These are phyloP conservation scores for Dufourea novaeangliae DNA, from an alignment of 1,140 invertebrate species.

Conservation along the genomic window DNA sequence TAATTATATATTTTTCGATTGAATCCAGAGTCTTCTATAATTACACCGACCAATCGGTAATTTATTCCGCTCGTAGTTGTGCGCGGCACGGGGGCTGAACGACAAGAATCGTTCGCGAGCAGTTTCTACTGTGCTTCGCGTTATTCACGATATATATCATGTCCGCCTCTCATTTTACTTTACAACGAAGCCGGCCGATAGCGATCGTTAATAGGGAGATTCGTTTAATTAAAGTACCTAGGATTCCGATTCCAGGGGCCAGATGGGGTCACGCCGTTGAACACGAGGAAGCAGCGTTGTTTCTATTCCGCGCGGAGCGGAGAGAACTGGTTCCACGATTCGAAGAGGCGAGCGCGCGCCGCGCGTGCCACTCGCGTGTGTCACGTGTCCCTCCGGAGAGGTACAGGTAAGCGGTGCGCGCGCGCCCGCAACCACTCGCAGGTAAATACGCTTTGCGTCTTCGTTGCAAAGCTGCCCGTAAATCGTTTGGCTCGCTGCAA, in stretches of 20 bases:
- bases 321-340: slow-evolving; percentile 78
- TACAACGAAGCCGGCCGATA: neutral
- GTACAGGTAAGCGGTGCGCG: slow-evolving; percentile 60
- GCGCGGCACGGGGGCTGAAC: neutral
- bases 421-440: slow-evolving; percentile 50
- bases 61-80: neutral
- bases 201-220: slow-evolving; percentile 16
- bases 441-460: slow-evolving; percentile 54
- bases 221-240: slow-evolving; percentile 31
- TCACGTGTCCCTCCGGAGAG: slow-evolving; percentile 76
- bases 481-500: slow-evolving; percentile 16
- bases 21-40: neutral
- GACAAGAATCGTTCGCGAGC: neutral
- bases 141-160: neutral
- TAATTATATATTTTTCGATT: no score
- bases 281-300: slow-evolving; percentile 65
- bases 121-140: neutral
- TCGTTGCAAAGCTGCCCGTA: slow-evolving; percentile 26
- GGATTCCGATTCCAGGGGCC: slow-evolving; percentile 1
- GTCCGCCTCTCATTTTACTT: neutral
- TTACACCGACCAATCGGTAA: neutral
- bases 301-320: slow-evolving; percentile 77
- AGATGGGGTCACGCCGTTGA: slow-evolving; percentile 25
- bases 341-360: slow-evolving; percentile 74
- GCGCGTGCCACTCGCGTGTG: slow-evolving; percentile 80